Evolutionary conservation across 2,113 vertebrate species (phyloP), one percentile per base, ranked within the genome.

Genomic region (Scomber japonicus): DNA sequence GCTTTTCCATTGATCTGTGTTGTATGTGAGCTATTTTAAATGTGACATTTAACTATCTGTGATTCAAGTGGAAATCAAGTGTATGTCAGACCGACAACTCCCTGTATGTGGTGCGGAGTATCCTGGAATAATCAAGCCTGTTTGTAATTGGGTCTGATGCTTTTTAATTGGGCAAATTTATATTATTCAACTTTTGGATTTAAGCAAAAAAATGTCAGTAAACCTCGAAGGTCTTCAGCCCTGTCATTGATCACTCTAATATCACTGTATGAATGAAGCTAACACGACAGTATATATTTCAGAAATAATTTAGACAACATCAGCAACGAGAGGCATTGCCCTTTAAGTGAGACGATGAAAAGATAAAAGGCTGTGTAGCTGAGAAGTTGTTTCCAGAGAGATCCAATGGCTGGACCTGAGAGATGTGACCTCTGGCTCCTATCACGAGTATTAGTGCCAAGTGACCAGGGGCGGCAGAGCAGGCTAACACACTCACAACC

Each of bases 1-100:
- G 40, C 4, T 68, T 83, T 83, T 64, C 64, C 78, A 83, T 78
- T 87, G 83, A 91, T 89, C 76, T 76, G 44, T 57, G 62, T 51
- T 65, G 59, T 80, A 71, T 91, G 64, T 44, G 53, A 82, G 75
- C 83, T 92, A 91, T 91, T 92, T 90, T 83, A 6, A 81, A 74
- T 71, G 4, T 76, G 76, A 85, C 87, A 71, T 84, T 88, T 83
- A 24, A 53, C 68, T 73, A 44, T 81, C 63, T 84, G 56, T 75
- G 76, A 78, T 74, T 62, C 19, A 50, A 78, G 16, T 57, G 30
- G 66, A 78, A 84, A 75, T 55, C 3, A 40, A 49, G 46, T 16
- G 46, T 31, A 53, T 40, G 16, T 75, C 82, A 72, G 54, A 72
- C 64, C 30, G 31, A 59, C 11, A 24, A 40, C 24, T 62, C 44